Base-by-base conservation (phyloP, 2,888 invertebrate genomes). In the Micoletzkya japonica region DNA sequence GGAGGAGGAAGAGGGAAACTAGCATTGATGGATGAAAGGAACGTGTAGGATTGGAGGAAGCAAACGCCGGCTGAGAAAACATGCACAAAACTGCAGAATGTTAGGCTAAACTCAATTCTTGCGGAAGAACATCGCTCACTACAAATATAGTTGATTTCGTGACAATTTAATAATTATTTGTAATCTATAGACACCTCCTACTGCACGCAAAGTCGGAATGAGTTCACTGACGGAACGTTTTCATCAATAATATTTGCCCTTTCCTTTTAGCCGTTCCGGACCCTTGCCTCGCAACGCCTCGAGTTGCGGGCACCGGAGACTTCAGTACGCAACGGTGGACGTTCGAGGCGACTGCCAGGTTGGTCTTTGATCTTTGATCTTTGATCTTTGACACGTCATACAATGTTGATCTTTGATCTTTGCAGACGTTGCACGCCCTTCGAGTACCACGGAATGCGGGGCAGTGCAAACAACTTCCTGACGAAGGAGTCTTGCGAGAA, bases 381-480 rank as follows among this genome's bases (percentile, higher is more conserved):
- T 56, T 20, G 20, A 50, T n/a, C 24, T n/a, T 4, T 50, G 24
- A 50, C 24, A 6, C 24, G 6, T 54, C 54, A 7, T 24, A 54
- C 54, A 54, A 54, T 24, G n/a, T 54, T 54, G 7, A n/a, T n/a
- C 14, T 17, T 52, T 64, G 4, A 2, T 3, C 17, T 30, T 59
- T 37, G 7, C 59, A 70, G 64, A 49, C 52, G 63, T 54, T 81
- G 79, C 70, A 75, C 78, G 2, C 76, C 78, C 1, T 80, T 80
- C 61, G 76, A 78, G 63, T 80, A 80, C 58, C 74, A 74, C 30
- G 81, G 79, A 61, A 75, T 77, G 77, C 75, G 77, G 44, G 81
- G 81, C 36, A 81, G 77, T 61, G 72, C 78, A 24, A 82, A 82
- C 70, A 82, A 82, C 68, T 82, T 82, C 68, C 30, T 79, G 50